A percentile compares a stretch with the other conserved stretches of the same genome.
These are phyloP conservation scores for Anthoscopus minutus DNA, from an alignment of 2,113 vertebrate genomes.

Conservation along the genomic window DNA sequence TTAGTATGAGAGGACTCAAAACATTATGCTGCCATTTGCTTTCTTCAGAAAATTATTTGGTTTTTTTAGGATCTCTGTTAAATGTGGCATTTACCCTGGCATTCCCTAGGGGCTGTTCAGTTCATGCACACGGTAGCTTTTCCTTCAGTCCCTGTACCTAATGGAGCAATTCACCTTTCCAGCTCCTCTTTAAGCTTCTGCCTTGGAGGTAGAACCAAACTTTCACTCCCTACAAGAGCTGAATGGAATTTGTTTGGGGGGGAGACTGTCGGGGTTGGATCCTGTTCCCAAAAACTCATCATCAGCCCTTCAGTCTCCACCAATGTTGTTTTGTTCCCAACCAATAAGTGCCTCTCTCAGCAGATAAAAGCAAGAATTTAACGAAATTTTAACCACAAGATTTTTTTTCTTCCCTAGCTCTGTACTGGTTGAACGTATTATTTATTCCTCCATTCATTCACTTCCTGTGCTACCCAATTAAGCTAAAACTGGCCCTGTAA, in stretches of 20 bases:
- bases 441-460: not conserved
- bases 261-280: not conserved
- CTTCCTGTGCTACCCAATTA: not conserved
- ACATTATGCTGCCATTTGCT: not conserved
- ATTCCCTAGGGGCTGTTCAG: not conserved
- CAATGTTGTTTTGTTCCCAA: not conserved
- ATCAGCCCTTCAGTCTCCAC: not conserved
- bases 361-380: not conserved
- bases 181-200: not conserved
- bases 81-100: not conserved
- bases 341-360: not conserved
- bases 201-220: not conserved
- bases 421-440: not conserved
- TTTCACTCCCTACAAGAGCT: not conserved
- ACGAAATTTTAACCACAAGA: not conserved
- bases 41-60: not conserved
- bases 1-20: not conserved
- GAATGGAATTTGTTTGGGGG: not conserved
- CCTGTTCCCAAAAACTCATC: not conserved
- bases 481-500: not conserved
- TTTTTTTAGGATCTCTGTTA: not conserved
- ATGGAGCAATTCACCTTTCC: not conserved
- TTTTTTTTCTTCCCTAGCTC: not conserved
- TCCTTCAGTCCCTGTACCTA: not conserved
- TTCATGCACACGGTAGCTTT: rapidly evolving